Evolutionary conservation across 1,140 invertebrate genomes (phyloP), one percentile per base, ranked within the genome.

Genomic region (Mylabris phalerata): DNA sequence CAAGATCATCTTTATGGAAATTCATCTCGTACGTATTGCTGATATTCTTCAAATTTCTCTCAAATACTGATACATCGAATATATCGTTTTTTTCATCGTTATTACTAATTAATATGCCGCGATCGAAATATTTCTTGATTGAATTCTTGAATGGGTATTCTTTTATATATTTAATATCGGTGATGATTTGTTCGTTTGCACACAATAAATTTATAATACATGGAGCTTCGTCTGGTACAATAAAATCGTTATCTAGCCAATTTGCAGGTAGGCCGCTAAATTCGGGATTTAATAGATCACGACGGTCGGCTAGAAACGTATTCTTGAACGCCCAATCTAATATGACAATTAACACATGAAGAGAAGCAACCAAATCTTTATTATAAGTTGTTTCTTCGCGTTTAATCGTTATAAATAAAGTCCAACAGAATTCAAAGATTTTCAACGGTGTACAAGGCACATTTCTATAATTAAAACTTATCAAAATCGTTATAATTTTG

Each of bases 361-460:
- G 95, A 46, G 93, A 97, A 72, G 93, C 95, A 1, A 98, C 93
- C 59, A 98, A 77, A 78, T 98, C 94, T 75, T 94, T 88, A 49
- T 89, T 89, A 46, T 92, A 89, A 48, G 85, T 84, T 45, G 86
- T 80, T 67, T 90, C 85, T 66, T 88, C 84, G 56, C 86, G 88
- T 77, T 97, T 97, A n/a, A 94, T 87, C 75, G 89, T 87, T 19
- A 96, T 82, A 77, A 95, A 98, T 27, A 97, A 74, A 32, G 89
- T 92, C 95, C 94, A 98, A 67, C 87, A 88, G 70, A 97, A 95
- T 67, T 94, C 91, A 76, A 94, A 96, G 9, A 97, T 75, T 72
- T 91, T 89, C 39, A 83, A 81, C 48, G 86, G 80, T 10, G 88
- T 87, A 72, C 88, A 93, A 42, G 82, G 85, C 27, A 84, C 77